Evolutionary conservation across 2,113 vertebrate species (phyloP).

Genomic region (Clinocottus analis): DNA sequence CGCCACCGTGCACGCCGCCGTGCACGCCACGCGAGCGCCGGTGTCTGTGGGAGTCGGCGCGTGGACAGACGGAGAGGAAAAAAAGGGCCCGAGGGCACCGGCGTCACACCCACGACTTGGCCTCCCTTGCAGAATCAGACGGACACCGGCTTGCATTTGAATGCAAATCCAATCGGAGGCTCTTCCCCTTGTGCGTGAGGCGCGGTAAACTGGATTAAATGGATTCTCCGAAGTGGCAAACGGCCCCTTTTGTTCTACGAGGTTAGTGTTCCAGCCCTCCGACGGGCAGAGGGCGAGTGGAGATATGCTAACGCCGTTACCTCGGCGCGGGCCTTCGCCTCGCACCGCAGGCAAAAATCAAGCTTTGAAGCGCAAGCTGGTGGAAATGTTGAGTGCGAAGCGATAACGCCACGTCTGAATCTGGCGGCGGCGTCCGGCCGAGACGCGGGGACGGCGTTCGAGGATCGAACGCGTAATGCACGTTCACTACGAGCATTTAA

Average conservation of each 20-base stretch:
- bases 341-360: constrained; percentile 48
- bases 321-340: constrained; percentile 54
- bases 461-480: too few species aligned
- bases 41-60: constrained; percentile 46
- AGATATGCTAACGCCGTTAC: constrained; percentile 69
- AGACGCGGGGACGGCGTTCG: background rate
- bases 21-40: constrained; percentile 34
- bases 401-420: constrained; percentile 3
- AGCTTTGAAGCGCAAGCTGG: constrained; percentile 45
- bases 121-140: constrained; percentile 46
- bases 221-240: constrained; percentile 66
- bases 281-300: constrained; percentile 45
- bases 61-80: constrained; percentile 27
- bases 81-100: constrained; percentile 30
- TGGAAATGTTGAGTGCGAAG: constrained; percentile 41
- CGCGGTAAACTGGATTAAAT: constrained; percentile 59
- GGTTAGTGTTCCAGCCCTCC: constrained; percentile 65
- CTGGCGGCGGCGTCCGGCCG: background rate
- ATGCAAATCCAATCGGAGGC: constrained; percentile 63
- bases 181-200: constrained; percentile 42
- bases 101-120: constrained; percentile 52
- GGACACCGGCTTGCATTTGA: constrained; percentile 53
- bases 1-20: constrained; percentile 28
- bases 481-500: too few species aligned
- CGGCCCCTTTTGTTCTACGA: constrained; percentile 61